Evolutionary conservation across 1,140 invertebrate genomes (phyloP), one percentile per base, ranked within the genome.

Genomic region (Drosophila lacertosa): DNA sequence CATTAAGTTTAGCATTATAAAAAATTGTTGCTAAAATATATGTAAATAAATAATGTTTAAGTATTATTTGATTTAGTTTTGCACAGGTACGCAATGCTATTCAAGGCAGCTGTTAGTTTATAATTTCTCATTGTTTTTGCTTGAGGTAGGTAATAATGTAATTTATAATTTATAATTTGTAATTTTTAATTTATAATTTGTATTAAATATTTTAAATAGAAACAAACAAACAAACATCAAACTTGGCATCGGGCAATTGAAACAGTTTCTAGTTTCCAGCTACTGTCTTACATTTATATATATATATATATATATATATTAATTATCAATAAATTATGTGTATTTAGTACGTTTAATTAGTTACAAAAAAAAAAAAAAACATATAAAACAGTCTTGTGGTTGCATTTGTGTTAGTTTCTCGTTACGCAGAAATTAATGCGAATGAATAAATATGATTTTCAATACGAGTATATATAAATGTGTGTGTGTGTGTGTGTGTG

Each of bases 361-460:
- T 73, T 54, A 70, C 42, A 16, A 45, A 29, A 51, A 67, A 71
- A 72, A 72, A 63, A 77, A 73, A 81, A 74, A 77, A 57, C 29
- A 66, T 58, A 57, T 72, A 75, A 80, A 90, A 89, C 89, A 90
- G 89, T 90, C 89, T 90, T 90, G 80, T 90, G 75, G 83, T 90
- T 90, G 89, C 89, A 90, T 90, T 89, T 89, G 86, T 89, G 81
- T 89, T 88, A 83, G 79, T 89, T 89, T 83, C 74, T 84, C 74
- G 62, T 65, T 68, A 35, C 64, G 78, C 62, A 68, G 72, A 68
- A 60, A 51, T 72, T 59, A 70, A 84, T 74, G 74, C 74, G 77
- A 83, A 82, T 82, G 67, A 73, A 74, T 77, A 64, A 77, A 77
- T 79, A 70, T 32, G 64, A 72, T 78, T 63, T 59, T 47, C 33